Evolutionary conservation across 2,113 vertebrate species (phyloP).

Genomic region (Campylorhamphus procurvoides): DNA sequence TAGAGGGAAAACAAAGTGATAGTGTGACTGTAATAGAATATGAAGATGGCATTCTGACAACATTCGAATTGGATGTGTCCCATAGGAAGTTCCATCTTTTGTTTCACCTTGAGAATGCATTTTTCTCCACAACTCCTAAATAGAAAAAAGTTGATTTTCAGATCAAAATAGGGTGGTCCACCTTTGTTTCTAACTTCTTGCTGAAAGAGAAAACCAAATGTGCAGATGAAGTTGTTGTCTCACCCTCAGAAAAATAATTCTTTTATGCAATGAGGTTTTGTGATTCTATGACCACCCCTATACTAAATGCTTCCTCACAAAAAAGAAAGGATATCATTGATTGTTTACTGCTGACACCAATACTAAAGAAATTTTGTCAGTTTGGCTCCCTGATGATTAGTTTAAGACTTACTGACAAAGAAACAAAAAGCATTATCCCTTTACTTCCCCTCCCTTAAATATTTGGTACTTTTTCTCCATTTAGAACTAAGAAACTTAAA

Average conservation of each 20-base stretch:
- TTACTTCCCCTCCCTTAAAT: background rate
- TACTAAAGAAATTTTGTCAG: slow-evolving; percentile 1
- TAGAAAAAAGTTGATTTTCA: background rate
- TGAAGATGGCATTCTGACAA: background rate
- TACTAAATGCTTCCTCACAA: slow-evolving; percentile 59
- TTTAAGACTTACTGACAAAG: background rate
- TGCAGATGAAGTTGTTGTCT: background rate
- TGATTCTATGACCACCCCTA: slow-evolving; percentile 35
- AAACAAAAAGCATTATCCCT: background rate
- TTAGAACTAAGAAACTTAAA: background rate
- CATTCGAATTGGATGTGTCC: background rate
- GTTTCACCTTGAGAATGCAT: slow-evolving; percentile 24
- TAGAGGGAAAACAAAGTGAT: background rate
- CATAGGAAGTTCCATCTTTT: background rate
- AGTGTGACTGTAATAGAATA: background rate
- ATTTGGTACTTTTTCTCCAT: background rate
- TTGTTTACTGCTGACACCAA: slow-evolving; percentile 61
- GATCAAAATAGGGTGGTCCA: background rate
- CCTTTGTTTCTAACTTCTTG: slow-evolving; percentile 57
- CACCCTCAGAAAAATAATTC: slow-evolving; percentile 56
- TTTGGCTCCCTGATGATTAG: background rate
- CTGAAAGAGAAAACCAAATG: background rate
- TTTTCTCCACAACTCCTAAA: background rate
- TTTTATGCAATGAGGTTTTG: slow-evolving; percentile 62
- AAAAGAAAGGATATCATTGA: slow-evolving; percentile 50